phyloP scores from a whole-genome alignment of 2,113 vertebrate genomes.

The Aegithalos caudatus region DNA sequence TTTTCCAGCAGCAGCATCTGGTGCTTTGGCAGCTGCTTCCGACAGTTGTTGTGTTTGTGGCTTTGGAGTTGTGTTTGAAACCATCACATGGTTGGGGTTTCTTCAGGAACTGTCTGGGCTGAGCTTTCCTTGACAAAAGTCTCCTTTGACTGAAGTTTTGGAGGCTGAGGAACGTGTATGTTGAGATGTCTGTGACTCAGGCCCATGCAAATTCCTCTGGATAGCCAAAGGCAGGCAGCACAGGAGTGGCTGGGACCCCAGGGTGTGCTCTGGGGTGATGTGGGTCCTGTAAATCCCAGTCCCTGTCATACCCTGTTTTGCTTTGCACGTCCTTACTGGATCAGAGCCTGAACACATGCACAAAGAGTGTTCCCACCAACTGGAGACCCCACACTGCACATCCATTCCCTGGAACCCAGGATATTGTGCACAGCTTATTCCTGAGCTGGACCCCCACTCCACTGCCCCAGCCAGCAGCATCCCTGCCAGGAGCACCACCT shows the following conservation, averaged over 20 bases:
- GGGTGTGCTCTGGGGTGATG: background rate
- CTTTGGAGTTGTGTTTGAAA: slow-evolving; percentile 56
- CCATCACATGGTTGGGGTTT: slow-evolving; percentile 45
- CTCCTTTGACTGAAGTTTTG: slow-evolving; percentile 26
- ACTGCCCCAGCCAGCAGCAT: background rate
- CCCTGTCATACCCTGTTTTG: background rate
- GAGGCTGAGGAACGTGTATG: background rate
- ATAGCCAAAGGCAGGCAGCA: background rate
- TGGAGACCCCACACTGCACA: accelerated
- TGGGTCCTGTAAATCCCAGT: background rate
- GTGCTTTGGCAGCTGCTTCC: slow-evolving; percentile 31
- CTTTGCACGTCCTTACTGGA: accelerated
- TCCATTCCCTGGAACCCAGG: background rate
- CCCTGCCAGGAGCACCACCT: background rate
- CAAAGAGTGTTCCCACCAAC: background rate
- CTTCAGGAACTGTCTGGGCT: slow-evolving; percentile 55
- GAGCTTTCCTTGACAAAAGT: slow-evolving; percentile 43
- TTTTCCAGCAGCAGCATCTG: slow-evolving; percentile 67
- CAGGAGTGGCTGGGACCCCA: background rate
- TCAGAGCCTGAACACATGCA: background rate
- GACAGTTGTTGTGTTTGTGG: slow-evolving; percentile 60
- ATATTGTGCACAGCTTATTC: accelerated
- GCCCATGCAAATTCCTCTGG: background rate
- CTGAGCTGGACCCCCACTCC: background rate
- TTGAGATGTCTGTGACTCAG: background rate